These are phyloP conservation scores for Tubulanus polymorphus DNA, from an alignment of 2,888 invertebrate genomes.

Conservation along the genomic window DNA sequence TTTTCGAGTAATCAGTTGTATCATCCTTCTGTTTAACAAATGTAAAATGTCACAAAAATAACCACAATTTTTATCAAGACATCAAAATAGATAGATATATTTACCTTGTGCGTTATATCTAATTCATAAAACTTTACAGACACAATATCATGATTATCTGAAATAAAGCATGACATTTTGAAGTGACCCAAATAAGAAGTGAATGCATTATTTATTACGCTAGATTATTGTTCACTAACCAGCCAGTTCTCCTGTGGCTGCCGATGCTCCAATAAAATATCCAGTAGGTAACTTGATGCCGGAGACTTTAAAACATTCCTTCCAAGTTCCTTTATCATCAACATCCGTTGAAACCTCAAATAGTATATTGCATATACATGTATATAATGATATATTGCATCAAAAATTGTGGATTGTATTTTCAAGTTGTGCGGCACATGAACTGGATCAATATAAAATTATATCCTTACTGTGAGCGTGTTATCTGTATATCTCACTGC, in stretches of 20 bases:
- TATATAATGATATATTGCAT: too few relatives aligned
- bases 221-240: conserved; percentile 38
- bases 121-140: conserved; percentile 89
- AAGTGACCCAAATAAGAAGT: background rate
- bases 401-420: too few relatives aligned
- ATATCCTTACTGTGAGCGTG: conserved; percentile 66
- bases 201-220: background rate
- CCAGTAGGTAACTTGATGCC: conserved; percentile 91
- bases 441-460: too few relatives aligned
- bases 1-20: conserved; percentile 71
- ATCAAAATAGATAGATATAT: conserved; percentile 15
- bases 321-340: conserved; percentile 88
- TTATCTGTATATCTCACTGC: conserved; percentile 89
- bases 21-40: conserved; percentile 41
- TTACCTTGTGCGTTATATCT: conserved; percentile 63
- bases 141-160: conserved; percentile 93
- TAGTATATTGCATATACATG: too few relatives aligned
- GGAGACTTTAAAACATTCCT: conserved; percentile 82
- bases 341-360: conserved; percentile 90
- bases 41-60: conserved; percentile 18
- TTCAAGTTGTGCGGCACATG: too few relatives aligned
- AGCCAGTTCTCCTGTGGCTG: conserved; percentile 90
- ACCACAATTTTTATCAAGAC: conserved; percentile 10
- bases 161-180: conserved; percentile 38
- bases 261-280: conserved; percentile 89